A percentile compares a stretch with the other conserved stretches of the same genome.
Conservation (phyloP, 2,113 vertebrate genomes). For the Tapirus terrestris region DNA sequence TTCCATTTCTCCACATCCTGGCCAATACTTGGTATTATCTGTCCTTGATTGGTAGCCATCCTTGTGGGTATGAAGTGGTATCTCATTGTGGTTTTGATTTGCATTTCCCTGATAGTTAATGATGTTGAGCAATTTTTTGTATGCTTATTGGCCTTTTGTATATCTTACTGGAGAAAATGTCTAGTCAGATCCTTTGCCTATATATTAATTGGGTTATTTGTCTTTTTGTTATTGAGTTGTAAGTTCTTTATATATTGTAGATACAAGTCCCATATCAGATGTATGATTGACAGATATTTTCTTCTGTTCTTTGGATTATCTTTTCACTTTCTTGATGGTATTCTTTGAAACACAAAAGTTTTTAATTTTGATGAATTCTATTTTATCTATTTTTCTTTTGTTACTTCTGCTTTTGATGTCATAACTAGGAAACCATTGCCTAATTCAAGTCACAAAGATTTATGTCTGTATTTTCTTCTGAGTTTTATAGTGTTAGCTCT, state of each 20-base stretch:
- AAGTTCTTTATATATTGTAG: background rate
- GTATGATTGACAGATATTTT: background rate
- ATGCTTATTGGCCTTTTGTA: background rate
- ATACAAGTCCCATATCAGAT: background rate
- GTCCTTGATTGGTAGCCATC: background rate
- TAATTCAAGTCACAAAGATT: background rate
- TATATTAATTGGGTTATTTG: conserved; percentile 11
- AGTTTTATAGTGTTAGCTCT: background rate
- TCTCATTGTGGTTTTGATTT: background rate
- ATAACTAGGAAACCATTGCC: background rate
- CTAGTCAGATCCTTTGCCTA: background rate
- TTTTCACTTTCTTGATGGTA: background rate
- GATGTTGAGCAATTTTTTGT: background rate
- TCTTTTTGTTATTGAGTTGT: background rate
- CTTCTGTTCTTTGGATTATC: background rate
- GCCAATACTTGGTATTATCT: background rate
- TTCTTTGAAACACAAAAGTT: background rate
- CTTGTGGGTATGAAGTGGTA: background rate
- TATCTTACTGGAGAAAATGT: background rate
- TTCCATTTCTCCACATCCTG: background rate
- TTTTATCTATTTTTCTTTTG: background rate
- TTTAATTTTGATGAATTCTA: background rate
- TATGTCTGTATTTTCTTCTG: background rate
- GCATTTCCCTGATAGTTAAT: background rate
- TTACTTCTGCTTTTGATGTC: background rate